Base-by-base conservation (phyloP, 2,113 vertebrate genomes). In the Thamnaconus septentrionalis region DNA sequence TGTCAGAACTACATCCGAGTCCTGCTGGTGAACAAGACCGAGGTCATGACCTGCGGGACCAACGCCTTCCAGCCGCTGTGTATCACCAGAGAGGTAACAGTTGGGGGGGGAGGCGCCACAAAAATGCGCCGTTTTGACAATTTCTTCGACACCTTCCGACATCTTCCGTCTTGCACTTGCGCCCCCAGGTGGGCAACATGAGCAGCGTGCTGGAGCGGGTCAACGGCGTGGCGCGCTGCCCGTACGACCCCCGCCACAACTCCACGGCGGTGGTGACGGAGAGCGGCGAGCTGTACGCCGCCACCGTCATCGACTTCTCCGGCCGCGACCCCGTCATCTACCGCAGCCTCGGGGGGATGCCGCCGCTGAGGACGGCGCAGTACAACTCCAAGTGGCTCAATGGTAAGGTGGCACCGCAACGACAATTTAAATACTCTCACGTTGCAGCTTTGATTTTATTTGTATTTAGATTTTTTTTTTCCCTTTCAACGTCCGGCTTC, bases 351-450 rank as follows among this genome's bases (percentile, higher is more conserved):
- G 97, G 97, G 45, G 95, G 93, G 0, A 91, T 96, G 90, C 97
- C 96, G 0, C 95, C 96, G 0, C 94, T 99, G 11, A 93, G 97
- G 60, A 99, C 97, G 0, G 97, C 96, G 11, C 97, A 99, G 75
- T 99, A 99, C 88, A 99, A 99, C 93, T 99, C 97, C 83, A 98
- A 98, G 63, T 99, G 97, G 97, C 96, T 99, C 84, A 99, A 98
- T 43, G 97, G 97, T 99, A 93, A 46, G 6, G 52, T n/a, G 12
- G 10, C 5, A 42, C 8, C 0, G 0, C 56, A 7, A 5, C 3
- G 41, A 8, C 3, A 0, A 76, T 31, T 31, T 31, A 31, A 31
- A 31, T 31, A 31, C 18, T 31, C 18, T 31, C 18, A 2, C 18
- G 18, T 31, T 31, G 18, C 18, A 31, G 18, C 18, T 31, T 31